A percentile compares a stretch with the other conserved stretches of the same genome.
These are phyloP conservation scores for Drosophila cracens DNA, from an alignment of 2,888 invertebrate species.

Conservation along the genomic window DNA sequence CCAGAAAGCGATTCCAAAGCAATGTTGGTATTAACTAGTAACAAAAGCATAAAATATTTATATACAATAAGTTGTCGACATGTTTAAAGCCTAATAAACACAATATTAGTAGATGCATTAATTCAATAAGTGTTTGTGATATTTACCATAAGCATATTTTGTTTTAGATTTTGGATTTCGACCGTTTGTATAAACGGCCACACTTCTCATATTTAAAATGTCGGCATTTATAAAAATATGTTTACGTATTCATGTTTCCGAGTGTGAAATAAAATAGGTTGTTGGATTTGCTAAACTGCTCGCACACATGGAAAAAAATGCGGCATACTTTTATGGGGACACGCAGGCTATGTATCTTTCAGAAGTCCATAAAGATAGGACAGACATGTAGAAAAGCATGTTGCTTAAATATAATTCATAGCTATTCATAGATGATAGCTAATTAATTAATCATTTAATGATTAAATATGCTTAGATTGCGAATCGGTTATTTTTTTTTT, in stretches of 20 bases:
- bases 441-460: neutral
- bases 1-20: constrained; percentile 1
- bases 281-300: neutral
- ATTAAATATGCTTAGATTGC: neutral
- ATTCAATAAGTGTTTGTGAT: neutral
- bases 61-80: neutral
- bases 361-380: neutral
- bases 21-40: neutral
- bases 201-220: neutral
- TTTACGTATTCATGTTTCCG: neutral
- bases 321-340: neutral
- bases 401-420: neutral
- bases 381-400: neutral
- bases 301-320: no score
- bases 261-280: neutral
- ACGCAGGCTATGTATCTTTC: neutral
- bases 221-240: neutral
- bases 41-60: neutral
- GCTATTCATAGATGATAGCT: neutral
- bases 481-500: neutral
- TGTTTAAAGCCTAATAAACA: neutral
- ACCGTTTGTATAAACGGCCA: neutral
- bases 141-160: neutral
- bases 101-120: neutral
- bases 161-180: neutral